Base-by-base conservation (phyloP, 1,140 invertebrate species). In the Trissolcus basalis region DNA sequence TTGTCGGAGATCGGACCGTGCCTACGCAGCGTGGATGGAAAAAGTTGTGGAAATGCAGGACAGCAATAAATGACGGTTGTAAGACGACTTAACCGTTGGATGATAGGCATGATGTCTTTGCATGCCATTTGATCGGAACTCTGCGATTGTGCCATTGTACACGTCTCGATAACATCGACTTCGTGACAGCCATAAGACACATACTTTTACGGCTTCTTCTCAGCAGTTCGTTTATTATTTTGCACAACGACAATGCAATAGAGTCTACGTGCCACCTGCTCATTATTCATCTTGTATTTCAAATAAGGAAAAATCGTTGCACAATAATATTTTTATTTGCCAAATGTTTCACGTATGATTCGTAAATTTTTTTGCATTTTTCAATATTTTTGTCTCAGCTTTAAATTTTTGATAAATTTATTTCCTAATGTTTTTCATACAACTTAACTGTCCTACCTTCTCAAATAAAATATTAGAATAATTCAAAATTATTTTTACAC, bases 161-260 rank as follows among this genome's bases (percentile, higher is more conserved):
- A 51, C 33, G 48, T 41, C 44, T 35, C 16, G 43, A 63, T 71
- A 48, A 71, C 58, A 56, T 71, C 67, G 13, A 50, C 12, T 43
- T 49, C 58, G 56, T 61, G 67, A 70, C 50, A 70, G 36, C 45
- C 36, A 70, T 70, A 61, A 55, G 19, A 27, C 39, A 49, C 16
- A 70, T 43, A 44, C 39, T 59, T 59, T 69, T 54, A 69, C 47
- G 36, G 43, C 39, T 48, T 53, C 50, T 36, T 41, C 16, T 49
- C 14, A 12, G 36, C n/a, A 48, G 36, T 50, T 56, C 27, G 55
- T 53, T 68, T 45, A 45, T 45, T 59, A 44, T 68, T 51, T 53
- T 35, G 33, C 33, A 56, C 53, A n/a, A 19, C 19, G 1, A 11
- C 14, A 11, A 5, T 6, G 45, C 47, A 14, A 12, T 12, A 27